phyloP scores from a whole-genome alignment of 2,797 vertebrate species.

The Neosilurus hyrtlii region DNA sequence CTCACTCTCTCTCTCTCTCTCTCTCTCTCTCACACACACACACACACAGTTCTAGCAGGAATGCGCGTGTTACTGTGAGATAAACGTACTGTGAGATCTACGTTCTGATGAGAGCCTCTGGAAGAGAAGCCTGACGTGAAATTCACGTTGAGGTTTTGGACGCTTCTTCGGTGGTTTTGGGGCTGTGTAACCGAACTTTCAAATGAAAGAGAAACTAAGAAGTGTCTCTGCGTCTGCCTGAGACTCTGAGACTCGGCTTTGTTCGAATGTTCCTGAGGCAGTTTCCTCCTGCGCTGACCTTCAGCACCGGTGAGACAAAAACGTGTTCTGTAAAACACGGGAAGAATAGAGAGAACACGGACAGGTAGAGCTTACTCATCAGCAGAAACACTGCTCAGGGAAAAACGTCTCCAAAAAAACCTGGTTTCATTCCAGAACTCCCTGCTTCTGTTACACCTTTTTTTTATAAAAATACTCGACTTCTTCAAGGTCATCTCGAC shows the following conservation, averaged over 20 bases:
- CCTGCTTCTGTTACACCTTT: neutral
- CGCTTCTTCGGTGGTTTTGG: neutral
- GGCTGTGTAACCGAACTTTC: neutral
- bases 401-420: neutral
- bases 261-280: slow-evolving; percentile 35
- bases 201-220: slow-evolving; percentile 18
- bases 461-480: neutral
- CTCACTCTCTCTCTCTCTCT: slow-evolving; percentile 14
- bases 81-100: slow-evolving; percentile 64
- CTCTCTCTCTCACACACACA: slow-evolving; percentile 27
- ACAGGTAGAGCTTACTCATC: slow-evolving; percentile 10
- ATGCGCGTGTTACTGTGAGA: slow-evolving; percentile 72
- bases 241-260: slow-evolving; percentile 27
- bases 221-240: neutral
- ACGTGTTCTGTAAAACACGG: neutral
- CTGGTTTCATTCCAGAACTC: neutral
- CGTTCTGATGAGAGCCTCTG: neutral
- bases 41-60: too few relatives aligned
- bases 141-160: neutral
- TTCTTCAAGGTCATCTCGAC: neutral
- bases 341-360: neutral
- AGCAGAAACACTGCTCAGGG: neutral
- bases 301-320: slow-evolving; percentile 36
- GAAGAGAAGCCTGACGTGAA: neutral
- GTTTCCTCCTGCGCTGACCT: slow-evolving; percentile 30